Percentiles rank a stretch among this genome's conserved stretches.
phyloP scores from a whole-genome alignment of 1,140 invertebrate species.

The Andrena cerasifolii region DNA sequence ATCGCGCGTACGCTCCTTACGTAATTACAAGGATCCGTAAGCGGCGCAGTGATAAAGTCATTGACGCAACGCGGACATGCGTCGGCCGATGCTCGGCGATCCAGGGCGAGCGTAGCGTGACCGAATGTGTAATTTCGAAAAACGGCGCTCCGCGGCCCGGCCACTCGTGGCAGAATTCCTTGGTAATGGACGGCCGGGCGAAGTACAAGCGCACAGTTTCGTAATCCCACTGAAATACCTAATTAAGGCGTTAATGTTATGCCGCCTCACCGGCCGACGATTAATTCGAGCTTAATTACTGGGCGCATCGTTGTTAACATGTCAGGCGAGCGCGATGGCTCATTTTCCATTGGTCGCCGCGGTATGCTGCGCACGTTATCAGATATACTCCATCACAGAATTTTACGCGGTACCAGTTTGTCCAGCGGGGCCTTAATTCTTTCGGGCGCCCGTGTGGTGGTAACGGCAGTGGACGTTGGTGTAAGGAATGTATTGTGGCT shows the following conservation, averaged over 20 bases:
- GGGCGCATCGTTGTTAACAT: slow-evolving; percentile 18
- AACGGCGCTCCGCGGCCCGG: slow-evolving; percentile 26
- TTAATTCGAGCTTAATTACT: slow-evolving; percentile 16
- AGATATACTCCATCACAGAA: neutral
- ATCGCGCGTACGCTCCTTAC: slow-evolving; percentile 38
- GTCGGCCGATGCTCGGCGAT: slow-evolving; percentile 55
- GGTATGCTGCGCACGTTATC: neutral
- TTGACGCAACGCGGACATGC: slow-evolving; percentile 62
- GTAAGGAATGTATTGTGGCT: neutral
- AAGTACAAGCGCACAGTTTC: neutral
- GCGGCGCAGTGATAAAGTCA: slow-evolving; percentile 47
- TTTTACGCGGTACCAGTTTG: neutral
- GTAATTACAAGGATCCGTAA: slow-evolving; percentile 55
- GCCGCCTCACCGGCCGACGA: neutral
- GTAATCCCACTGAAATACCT: slow-evolving; percentile 26
- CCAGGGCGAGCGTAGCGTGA: slow-evolving; percentile 59
- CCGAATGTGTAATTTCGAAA: slow-evolving; percentile 64
- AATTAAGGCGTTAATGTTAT: slow-evolving; percentile 28
- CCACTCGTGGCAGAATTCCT: slow-evolving; percentile 49
- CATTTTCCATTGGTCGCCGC: neutral
- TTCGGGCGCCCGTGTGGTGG: too few species aligned
- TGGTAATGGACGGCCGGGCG: slow-evolving; percentile 7
- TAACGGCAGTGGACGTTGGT: neutral
- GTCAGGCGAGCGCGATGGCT: neutral
- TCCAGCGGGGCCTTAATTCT: neutral